Evolutionary conservation across 2,113 vertebrate genomes (phyloP).

Genomic region (Promerops cafer): DNA sequence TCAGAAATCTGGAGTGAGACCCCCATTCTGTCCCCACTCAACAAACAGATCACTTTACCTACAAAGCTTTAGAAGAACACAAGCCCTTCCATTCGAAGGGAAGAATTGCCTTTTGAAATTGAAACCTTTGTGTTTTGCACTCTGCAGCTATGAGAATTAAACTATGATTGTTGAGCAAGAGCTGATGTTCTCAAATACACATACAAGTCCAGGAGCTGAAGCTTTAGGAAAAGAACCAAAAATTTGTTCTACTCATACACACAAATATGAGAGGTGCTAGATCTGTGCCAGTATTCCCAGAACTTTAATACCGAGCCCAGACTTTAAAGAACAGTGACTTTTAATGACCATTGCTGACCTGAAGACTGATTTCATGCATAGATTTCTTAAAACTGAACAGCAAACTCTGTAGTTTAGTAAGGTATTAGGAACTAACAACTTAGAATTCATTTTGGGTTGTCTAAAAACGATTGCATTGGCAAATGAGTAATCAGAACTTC

Average conservation of each 20-base stretch:
- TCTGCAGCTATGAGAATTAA: background rate
- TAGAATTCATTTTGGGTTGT: background rate
- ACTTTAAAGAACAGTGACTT: background rate
- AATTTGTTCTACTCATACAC: background rate
- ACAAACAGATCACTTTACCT: background rate
- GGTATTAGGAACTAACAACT: background rate
- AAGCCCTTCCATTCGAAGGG: background rate
- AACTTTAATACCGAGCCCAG: background rate
- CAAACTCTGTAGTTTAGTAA: background rate
- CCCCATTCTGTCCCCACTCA: background rate
- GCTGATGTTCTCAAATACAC: background rate
- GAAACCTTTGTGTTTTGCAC: background rate
- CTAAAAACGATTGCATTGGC: background rate
- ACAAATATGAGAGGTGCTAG: background rate
- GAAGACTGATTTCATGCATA: background rate
- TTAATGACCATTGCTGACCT: background rate
- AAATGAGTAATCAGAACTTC: conserved; percentile 26
- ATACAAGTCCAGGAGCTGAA: background rate
- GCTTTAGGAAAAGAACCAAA: background rate
- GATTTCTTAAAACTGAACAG: background rate
- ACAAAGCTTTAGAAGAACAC: background rate
- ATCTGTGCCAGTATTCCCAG: background rate
- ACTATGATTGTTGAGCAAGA: background rate
- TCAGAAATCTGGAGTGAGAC: background rate
- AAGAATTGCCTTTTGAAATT: background rate